Conservation (phyloP, 2,113 vertebrate genomes). For the Megaptera novaeangliae region DNA sequence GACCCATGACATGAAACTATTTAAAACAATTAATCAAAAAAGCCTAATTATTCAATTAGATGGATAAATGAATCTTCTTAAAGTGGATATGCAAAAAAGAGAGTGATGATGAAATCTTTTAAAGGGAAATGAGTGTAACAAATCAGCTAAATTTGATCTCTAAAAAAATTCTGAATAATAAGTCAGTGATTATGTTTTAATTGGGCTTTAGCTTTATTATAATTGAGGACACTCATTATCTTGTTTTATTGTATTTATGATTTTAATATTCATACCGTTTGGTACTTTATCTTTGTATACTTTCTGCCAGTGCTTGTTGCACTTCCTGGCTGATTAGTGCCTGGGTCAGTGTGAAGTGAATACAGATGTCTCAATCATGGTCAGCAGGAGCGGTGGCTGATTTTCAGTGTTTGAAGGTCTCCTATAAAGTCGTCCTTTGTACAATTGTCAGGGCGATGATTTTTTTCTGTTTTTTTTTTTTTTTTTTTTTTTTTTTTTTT, state of each 20-base stretch:
- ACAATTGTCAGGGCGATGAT: conserved; percentile 26
- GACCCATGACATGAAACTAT: conserved; percentile 80
- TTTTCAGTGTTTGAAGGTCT: conserved; percentile 73
- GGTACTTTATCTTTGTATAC: conserved; percentile 76
- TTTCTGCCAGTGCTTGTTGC: conserved; percentile 76
- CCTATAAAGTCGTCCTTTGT: conserved; percentile 71
- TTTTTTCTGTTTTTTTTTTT: conserved; percentile 36
- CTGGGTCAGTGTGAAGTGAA: conserved; percentile 82
- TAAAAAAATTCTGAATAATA: conserved; percentile 76
- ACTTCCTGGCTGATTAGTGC: conserved; percentile 80
- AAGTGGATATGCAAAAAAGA: conserved; percentile 75
- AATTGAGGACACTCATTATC: conserved; percentile 78
- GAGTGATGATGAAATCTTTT: conserved; percentile 76
- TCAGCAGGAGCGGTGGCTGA: conserved; percentile 63
- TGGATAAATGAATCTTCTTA: conserved; percentile 76
- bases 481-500: neutral
- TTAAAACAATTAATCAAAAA: conserved; percentile 82
- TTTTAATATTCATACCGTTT: conserved; percentile 79
- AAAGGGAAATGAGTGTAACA: conserved; percentile 78
- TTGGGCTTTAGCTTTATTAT: conserved; percentile 79
- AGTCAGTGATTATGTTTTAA: conserved; percentile 76
- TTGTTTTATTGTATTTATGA: conserved; percentile 77
- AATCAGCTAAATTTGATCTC: conserved; percentile 76
- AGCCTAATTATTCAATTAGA: conserved; percentile 81
- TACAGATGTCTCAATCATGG: conserved; percentile 83